Conservation (phyloP, 1,140 invertebrate genomes). For the Drosophila grimshawi region DNA sequence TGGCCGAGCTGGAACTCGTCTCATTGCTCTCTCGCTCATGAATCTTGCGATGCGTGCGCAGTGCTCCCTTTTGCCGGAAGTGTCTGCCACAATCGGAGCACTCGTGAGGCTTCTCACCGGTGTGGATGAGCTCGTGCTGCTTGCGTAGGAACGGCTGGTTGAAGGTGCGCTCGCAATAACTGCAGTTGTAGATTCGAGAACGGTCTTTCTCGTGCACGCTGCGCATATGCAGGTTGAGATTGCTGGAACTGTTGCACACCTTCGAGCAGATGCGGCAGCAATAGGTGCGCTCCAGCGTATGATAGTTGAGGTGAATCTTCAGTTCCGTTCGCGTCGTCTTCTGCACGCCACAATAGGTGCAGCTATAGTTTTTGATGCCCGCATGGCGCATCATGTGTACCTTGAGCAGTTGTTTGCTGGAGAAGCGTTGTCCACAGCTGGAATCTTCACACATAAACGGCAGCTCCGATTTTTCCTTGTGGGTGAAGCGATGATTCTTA, state of each 20-base stretch:
- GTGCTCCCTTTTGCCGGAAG: conserved; percentile 56
- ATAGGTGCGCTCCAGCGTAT: conserved; percentile 61
- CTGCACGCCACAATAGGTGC: conserved; percentile 60
- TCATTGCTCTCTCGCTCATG: conserved; percentile 49
- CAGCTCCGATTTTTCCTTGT: conserved; percentile 50
- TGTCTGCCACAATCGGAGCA: conserved; percentile 53
- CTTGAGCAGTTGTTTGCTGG: conserved; percentile 58
- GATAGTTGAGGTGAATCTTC: conserved; percentile 64
- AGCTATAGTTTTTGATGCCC: conserved; percentile 66
- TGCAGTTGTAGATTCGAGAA: conserved; percentile 51
- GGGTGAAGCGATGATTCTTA: conserved; percentile 57
- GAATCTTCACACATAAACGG: conserved; percentile 46
- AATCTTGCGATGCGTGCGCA: conserved; percentile 59
- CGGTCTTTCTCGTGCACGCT: conserved; percentile 60
- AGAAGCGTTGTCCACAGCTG: conserved; percentile 49
- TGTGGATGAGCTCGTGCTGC: conserved; percentile 68
- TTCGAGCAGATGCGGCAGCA: conserved; percentile 60
- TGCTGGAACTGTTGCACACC: conserved; percentile 60
- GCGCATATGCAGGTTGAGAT: conserved; percentile 60
- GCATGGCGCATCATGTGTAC: conserved; percentile 66
- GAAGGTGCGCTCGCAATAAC: conserved; percentile 57
- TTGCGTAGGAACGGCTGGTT: conserved; percentile 57
- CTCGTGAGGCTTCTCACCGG: conserved; percentile 84
- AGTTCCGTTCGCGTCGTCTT: conserved; percentile 65
- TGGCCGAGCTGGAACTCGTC: not conserved